Conservation (phyloP, 1,140 invertebrate genomes). For the Drosophila serrata region DNA sequence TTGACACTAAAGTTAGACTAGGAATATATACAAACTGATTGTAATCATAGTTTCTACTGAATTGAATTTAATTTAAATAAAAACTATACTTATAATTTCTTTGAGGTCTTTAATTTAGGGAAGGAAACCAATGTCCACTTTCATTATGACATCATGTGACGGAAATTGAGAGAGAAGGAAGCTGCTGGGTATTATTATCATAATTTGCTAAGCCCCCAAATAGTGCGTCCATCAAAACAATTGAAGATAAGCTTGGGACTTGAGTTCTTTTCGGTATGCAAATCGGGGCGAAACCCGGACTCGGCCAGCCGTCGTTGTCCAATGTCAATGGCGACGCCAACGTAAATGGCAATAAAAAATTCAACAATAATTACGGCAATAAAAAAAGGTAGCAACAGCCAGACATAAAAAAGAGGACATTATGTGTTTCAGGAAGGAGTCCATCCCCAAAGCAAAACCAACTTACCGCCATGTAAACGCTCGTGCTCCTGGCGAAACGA, state of each 20-base stretch:
- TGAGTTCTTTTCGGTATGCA: conserved; percentile 36
- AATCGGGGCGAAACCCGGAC: conserved; percentile 28
- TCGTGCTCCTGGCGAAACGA: conserved; percentile 88
- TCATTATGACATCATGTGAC: conserved; percentile 25
- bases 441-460: too few relatives aligned
- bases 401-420: conserved; percentile 38
- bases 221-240: conserved; percentile 73
- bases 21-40: background rate
- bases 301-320: conserved; percentile 27
- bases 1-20: background rate
- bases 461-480: conserved; percentile 86
- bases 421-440: conserved; percentile 20
- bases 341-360: conserved; percentile 78
- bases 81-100: background rate
- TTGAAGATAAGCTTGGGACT: conserved; percentile 52
- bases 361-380: conserved; percentile 79
- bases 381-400: conserved; percentile 67
- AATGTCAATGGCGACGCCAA: conserved; percentile 71
- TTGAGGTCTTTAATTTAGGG: conserved; percentile 5
- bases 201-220: conserved; percentile 59
- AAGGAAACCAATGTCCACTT: background rate
- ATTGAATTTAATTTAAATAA: conserved; percentile 15
- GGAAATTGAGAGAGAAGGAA: conserved; percentile 31
- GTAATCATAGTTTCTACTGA: background rate
- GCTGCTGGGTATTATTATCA: conserved; percentile 44